A percentile compares a stretch with the other conserved stretches of the same genome.
Evolutionary conservation across 2,113 vertebrate genomes (phyloP).

Genomic region (Dasypus novemcinctus): DNA sequence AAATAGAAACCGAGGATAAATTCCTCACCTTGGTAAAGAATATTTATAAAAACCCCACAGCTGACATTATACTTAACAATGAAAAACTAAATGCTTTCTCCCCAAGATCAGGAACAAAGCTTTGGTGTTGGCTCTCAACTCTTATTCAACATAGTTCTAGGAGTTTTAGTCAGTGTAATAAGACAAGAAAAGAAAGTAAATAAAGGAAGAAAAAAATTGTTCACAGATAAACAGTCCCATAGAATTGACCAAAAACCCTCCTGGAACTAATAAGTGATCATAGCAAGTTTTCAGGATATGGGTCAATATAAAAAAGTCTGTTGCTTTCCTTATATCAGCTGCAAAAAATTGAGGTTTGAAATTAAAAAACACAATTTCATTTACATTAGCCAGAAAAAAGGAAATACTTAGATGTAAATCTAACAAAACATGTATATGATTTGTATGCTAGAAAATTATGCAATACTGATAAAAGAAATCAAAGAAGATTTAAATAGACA

Average conservation of each 20-base stretch:
- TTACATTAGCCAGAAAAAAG: not conserved
- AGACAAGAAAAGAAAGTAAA: not conserved
- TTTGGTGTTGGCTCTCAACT: no score
- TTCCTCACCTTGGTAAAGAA: not conserved
- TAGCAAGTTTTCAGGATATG: not conserved
- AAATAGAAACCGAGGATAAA: not conserved
- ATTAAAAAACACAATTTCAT: not conserved
- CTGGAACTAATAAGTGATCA: not conserved
- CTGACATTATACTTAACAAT: no score
- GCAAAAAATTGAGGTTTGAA: not conserved
- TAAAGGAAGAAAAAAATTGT: conserved; percentile 18
- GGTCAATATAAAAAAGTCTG: not conserved
- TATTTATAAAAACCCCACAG: not conserved
- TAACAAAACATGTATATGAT: not conserved
- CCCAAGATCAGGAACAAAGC: no score
- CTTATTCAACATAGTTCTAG: no score
- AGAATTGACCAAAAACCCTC: not conserved
- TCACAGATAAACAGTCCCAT: not conserved
- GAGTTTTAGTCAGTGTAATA: no score
- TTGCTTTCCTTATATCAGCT: not conserved
- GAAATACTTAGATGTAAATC: no score
- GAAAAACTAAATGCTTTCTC: no score
- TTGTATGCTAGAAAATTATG: not conserved
- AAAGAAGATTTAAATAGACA: not conserved
- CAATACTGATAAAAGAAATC: not conserved